Percentiles rank a stretch among this genome's conserved stretches.
phyloP scores from a whole-genome alignment of 2,797 vertebrate species.

The Lates japonicus region DNA sequence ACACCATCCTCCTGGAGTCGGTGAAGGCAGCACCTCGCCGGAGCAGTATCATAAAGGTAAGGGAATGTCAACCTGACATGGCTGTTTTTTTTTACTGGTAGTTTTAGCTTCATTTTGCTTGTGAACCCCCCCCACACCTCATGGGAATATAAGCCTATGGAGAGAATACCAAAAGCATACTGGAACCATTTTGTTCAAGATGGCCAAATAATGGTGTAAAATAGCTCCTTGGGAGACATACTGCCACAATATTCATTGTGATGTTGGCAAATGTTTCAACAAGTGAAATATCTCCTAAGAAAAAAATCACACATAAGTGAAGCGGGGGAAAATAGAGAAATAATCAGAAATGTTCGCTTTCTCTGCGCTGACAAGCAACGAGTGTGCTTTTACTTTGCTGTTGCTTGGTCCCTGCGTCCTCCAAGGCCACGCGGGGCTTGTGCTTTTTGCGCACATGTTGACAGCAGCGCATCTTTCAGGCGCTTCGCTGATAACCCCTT shows the following conservation, averaged over 20 bases:
- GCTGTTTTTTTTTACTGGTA: background rate
- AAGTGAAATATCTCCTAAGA: background rate
- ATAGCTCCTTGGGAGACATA: too few species aligned
- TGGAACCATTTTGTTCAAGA: background rate
- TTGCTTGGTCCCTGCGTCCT: background rate
- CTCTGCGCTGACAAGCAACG: background rate
- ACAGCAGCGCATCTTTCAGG: conserved; percentile 3
- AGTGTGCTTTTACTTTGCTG: background rate
- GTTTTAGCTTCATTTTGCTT: background rate
- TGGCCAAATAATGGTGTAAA: background rate
- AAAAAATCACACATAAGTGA: background rate
- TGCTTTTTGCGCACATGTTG: background rate
- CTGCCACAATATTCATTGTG: background rate
- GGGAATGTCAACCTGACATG: background rate
- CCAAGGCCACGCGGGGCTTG: background rate
- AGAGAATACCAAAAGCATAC: background rate
- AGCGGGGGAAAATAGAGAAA: too few species aligned
- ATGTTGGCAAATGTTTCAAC: conserved; percentile 7
- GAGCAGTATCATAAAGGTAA: conserved; percentile 90
- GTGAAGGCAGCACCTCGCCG: conserved; percentile 85
- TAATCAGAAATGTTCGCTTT: background rate
- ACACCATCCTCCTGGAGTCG: conserved; percentile 83
- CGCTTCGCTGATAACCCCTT: too few species aligned
- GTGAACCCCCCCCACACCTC: background rate
- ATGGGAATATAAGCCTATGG: background rate